Percentiles rank a stretch among this genome's conserved stretches.
These are phyloP conservation scores for Gnathonemus longibarbis DNA, from an alignment of 2,113 vertebrate genomes.

Conservation along the genomic window DNA sequence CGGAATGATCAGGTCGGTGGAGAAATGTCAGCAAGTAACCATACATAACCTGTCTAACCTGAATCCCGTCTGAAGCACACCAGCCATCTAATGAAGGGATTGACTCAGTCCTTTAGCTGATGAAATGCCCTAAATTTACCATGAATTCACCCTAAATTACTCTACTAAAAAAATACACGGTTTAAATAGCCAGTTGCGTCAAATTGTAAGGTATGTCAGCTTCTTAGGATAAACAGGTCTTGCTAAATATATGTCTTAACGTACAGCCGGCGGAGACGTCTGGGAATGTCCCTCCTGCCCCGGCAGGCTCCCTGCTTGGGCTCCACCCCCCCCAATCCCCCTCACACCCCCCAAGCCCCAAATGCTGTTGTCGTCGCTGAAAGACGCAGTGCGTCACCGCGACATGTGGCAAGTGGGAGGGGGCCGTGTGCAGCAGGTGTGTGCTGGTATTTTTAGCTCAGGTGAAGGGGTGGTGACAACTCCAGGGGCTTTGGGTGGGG, in stretches of 20 bases:
- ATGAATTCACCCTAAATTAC: background rate
- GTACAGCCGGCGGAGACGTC: conserved; percentile 40
- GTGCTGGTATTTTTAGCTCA: conserved; percentile 19
- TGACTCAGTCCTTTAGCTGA: background rate
- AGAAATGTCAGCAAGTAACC: background rate
- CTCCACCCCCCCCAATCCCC: background rate
- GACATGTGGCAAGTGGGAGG: conserved; percentile 3
- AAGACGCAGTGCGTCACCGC: background rate
- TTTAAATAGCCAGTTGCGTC: background rate
- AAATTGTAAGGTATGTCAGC: conserved; percentile 2
- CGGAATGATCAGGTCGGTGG: background rate
- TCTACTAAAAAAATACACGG: background rate
- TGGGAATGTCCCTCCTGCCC: background rate
- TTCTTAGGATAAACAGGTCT: background rate
- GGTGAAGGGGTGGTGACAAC: conserved; percentile 34
- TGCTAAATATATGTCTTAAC: conserved; percentile 13
- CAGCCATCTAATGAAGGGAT: background rate
- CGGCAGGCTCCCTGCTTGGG: background rate
- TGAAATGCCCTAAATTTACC: conserved; percentile 6
- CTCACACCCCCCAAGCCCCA: background rate
- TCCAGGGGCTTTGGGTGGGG: background rate
- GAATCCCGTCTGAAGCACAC: background rate
- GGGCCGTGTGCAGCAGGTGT: background rate
- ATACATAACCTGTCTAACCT: background rate
- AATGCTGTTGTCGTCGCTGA: background rate